A percentile compares a stretch with the other conserved stretches of the same genome.
These are phyloP conservation scores for Manduca sexta DNA, from an alignment of 1,140 invertebrate species.

Conservation along the genomic window DNA sequence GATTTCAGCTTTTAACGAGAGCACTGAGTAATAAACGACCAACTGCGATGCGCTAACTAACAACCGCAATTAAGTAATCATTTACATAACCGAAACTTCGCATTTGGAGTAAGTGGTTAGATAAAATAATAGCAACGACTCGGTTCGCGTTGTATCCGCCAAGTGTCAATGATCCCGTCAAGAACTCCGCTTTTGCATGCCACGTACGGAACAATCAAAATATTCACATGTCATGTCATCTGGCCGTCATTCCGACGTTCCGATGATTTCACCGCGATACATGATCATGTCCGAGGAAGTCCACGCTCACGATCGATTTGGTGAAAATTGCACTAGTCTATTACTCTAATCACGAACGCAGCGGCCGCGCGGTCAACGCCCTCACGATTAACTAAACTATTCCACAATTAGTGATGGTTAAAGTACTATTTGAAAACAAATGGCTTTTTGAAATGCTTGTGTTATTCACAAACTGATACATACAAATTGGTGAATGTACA, in stretches of 20 bases:
- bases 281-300: background rate
- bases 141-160: conserved; percentile 9
- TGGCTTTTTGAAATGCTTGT: no score
- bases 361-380: conserved; percentile 8
- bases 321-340: conserved; percentile 7
- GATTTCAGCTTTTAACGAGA: no score
- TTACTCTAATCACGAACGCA: conserved; percentile 13
- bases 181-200: background rate
- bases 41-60: no score
- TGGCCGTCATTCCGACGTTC: background rate
- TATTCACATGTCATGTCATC: background rate
- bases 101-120: conserved; percentile 1
- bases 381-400: conserved; percentile 1
- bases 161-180: conserved; percentile 19
- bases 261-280: background rate
- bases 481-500: no score
- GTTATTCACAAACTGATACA: no score
- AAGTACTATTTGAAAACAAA: no score
- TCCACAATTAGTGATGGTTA: no score
- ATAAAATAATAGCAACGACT: conserved; percentile 16
- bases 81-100: no score
- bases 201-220: background rate
- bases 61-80: no score
- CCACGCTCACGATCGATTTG: background rate
- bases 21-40: no score